Conservation (phyloP, 2,888 invertebrate species). For the Lasioglossum figueresi region DNA sequence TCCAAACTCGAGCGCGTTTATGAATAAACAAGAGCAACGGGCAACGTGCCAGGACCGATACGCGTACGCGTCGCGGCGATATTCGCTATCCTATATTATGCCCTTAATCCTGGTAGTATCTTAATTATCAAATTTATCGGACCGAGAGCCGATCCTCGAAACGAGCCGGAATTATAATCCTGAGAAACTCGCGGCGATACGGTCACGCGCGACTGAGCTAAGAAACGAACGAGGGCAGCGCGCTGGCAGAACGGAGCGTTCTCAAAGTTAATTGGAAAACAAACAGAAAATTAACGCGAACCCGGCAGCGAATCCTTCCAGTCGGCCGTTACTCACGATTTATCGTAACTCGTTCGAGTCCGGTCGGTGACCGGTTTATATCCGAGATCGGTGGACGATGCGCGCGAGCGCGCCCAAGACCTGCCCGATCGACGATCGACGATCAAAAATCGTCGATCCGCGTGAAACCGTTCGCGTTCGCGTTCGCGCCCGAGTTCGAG, state of each 20-base stretch:
- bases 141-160: constrained; percentile 51
- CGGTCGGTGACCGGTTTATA: constrained; percentile 73
- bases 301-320: constrained; percentile 78
- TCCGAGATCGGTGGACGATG: constrained; percentile 52
- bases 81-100: constrained; percentile 40
- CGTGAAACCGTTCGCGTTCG: constrained; percentile 48
- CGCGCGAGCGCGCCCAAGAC: constrained; percentile 17
- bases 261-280: constrained; percentile 81
- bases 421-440: constrained; percentile 57
- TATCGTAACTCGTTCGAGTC: constrained; percentile 80
- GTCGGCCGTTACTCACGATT: constrained; percentile 78
- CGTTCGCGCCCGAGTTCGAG: neutral
- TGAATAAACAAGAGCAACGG: neutral
- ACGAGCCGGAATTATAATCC: constrained; percentile 65
- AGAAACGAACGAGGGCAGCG: neutral
- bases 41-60: neutral
- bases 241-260: constrained; percentile 31
- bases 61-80: constrained; percentile 7
- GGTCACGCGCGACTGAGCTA: constrained; percentile 59
- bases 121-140: constrained; percentile 70
- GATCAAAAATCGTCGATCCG: constrained; percentile 71
- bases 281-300: constrained; percentile 80
- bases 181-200: constrained; percentile 61
- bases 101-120: constrained; percentile 60
- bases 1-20: neutral